A percentile compares a stretch with the other conserved stretches of the same genome.
Conservation (phyloP, 2,888 invertebrate species). For the Lepidonotus clava region DNA sequence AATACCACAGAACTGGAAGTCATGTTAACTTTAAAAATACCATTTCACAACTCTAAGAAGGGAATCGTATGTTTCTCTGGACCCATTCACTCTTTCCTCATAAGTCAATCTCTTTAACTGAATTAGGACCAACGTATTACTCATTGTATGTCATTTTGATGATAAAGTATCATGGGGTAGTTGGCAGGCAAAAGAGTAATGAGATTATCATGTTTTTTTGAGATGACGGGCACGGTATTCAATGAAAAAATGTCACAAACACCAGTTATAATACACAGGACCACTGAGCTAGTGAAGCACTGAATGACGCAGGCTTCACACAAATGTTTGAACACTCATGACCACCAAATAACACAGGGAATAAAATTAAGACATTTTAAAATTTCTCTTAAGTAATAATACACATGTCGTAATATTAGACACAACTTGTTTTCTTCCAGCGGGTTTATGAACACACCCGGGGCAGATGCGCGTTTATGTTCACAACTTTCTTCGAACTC, state of each 20-base stretch:
- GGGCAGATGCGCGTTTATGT: not conserved
- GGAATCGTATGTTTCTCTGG: too few relatives aligned
- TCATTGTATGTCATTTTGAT: too few relatives aligned
- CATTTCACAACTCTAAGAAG: not conserved
- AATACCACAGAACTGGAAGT: not conserved
- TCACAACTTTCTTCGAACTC: not conserved
- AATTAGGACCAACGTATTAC: not conserved
- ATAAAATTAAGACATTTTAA: not conserved
- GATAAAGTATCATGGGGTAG: too few relatives aligned
- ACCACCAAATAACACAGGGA: slow-evolving; percentile 7
- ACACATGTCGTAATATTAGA: too few relatives aligned
- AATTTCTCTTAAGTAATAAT: not conserved
- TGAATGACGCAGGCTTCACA: not conserved
- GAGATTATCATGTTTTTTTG: not conserved
- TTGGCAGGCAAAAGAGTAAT: not conserved
- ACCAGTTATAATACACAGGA: slow-evolving; percentile 3
- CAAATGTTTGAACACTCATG: not conserved
- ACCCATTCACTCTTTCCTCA: not conserved
- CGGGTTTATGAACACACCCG: too few relatives aligned
- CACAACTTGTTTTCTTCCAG: too few relatives aligned
- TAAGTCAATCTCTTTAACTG: not conserved
- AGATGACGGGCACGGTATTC: not conserved
- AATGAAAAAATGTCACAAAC: slow-evolving; percentile 10
- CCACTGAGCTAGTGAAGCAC: not conserved
- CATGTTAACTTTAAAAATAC: not conserved